Base-by-base conservation (phyloP, 2,888 invertebrate species). In the Epistrophe eligans region DNA sequence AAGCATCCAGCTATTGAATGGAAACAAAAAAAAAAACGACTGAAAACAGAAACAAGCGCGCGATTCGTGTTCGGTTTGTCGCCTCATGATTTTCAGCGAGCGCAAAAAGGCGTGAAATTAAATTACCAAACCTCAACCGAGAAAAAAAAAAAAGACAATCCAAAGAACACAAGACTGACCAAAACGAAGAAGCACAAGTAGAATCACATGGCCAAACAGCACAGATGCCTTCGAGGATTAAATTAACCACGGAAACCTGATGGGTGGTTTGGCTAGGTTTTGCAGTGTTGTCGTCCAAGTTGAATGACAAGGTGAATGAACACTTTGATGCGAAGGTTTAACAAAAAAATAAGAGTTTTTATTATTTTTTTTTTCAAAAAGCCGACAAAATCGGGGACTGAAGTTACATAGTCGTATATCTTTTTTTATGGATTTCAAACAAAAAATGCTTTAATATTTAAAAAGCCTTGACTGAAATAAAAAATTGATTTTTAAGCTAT, bases 71-170 rank as follows among this genome's bases (percentile, higher is more conserved):
- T 83, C 87, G 87, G 87, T 87, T 87, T 83, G 87, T 87, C 87
- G 87, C 87, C 83, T 83, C 83, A 76, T 83, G 87, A 83, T 83
- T 87, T 83, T 76, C 72, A 83, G 87, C 67, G 71, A 62, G 48
- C 70, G 79, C 87, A 79, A 87, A 87, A 82, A 87, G 87, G 87
- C 83, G 83, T 87, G 83, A 87, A 87, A 87, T 87, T 87, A 87
- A 87, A 87, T 87, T 87, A 87, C 85, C 79, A 74, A 87, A 83
- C 82, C 85, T 87, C 77, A 57, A 32, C 32, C 11, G 35, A 52
- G 9, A 48, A 66, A 48, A 48, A 28, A 43, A n/a, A 17, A 32
- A 76, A 50, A 50, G 32, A 17, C 4, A 8, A 17, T 13, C 17
- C 17, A 24, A 40, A 6, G 55, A 70, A 70, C 50, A 70, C 70